Evolutionary conservation across 2,797 vertebrate genomes (phyloP).

Genomic region (Characodon lateralis): DNA sequence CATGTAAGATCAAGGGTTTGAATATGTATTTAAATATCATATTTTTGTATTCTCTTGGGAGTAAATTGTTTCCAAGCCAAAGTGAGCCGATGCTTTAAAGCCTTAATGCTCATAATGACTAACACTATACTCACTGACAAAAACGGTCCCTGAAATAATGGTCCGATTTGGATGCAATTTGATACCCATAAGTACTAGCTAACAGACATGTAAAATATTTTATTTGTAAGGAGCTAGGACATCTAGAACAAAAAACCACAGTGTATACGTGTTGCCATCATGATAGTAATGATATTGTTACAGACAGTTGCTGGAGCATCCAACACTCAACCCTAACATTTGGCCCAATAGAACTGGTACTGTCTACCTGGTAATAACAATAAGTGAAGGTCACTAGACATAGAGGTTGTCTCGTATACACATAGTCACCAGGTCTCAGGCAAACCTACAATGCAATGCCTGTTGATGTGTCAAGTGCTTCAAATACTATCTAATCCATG

Average conservation of each 20-base stretch:
- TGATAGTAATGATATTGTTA: background rate
- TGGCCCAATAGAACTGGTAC: background rate
- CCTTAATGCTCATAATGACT: background rate
- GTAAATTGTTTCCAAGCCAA: constrained; percentile 38
- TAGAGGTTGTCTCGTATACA: background rate
- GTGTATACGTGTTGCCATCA: background rate
- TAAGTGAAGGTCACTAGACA: background rate
- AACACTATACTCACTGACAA: background rate
- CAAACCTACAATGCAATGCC: background rate
- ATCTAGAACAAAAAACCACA: background rate
- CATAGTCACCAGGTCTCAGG: background rate
- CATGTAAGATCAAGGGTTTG: constrained; percentile 36
- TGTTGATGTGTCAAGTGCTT: background rate
- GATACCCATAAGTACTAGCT: background rate
- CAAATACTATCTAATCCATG: background rate
- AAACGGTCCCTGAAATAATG: background rate
- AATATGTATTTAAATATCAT: constrained; percentile 61
- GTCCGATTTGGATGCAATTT: background rate
- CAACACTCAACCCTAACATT: background rate
- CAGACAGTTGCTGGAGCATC: background rate
- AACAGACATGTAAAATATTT: background rate
- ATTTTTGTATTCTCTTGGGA: constrained; percentile 21
- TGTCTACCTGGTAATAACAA: background rate
- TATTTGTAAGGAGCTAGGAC: background rate
- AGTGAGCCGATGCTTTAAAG: background rate